Percentiles rank a stretch among this genome's conserved stretches.
phyloP scores from a whole-genome alignment of 1,140 invertebrate genomes.

The Papilio helenus region DNA sequence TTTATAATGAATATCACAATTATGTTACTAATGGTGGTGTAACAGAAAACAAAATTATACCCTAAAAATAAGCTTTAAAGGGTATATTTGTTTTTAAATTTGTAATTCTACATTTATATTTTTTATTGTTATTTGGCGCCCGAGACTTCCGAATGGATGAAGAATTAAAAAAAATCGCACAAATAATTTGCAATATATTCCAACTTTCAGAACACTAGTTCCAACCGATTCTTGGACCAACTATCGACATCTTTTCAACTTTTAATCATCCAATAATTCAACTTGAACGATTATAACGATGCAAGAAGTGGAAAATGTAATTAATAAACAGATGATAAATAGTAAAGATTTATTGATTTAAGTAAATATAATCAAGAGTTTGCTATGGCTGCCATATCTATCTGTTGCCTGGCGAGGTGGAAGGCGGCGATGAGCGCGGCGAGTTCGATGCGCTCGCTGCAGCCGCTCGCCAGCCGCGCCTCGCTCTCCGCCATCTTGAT shows the following conservation, averaged over 20 bases:
- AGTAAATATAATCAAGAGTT: constrained; percentile 7
- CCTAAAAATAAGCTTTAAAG: background rate
- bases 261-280: too few species aligned
- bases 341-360: background rate
- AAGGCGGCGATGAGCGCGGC: constrained; percentile 91
- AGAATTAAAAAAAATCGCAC: too few species aligned
- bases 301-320: too few species aligned
- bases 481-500: constrained; percentile 94
- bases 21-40: constrained; percentile 39
- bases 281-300: too few species aligned
- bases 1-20: constrained; percentile 44
- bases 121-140: background rate
- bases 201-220: background rate
- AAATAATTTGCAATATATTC: background rate
- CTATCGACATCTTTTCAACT: background rate
- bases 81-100: background rate
- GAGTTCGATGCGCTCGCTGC: constrained; percentile 93
- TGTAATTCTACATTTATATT: background rate
- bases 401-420: constrained; percentile 86
- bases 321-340: background rate
- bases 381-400: constrained; percentile 53
- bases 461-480: constrained; percentile 89
- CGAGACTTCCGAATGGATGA: too few species aligned
- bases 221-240: background rate
- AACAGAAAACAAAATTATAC: constrained; percentile 41